A percentile compares a stretch with the other conserved stretches of the same genome.
These are phyloP conservation scores for Psittacula derbiana DNA, from an alignment of 2,797 vertebrate genomes.

Conservation along the genomic window DNA sequence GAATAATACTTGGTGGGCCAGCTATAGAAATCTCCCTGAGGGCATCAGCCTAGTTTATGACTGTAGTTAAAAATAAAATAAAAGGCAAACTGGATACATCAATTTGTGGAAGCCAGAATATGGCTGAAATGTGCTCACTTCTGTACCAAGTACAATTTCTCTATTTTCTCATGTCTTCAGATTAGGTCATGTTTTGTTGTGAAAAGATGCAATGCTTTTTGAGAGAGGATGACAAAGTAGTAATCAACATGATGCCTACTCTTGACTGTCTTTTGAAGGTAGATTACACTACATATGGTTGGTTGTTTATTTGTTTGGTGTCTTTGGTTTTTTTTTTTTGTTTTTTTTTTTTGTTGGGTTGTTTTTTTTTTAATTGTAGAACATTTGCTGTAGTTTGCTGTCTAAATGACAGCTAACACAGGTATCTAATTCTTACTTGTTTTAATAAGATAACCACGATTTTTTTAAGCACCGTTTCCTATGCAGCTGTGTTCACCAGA, in stretches of 20 bases:
- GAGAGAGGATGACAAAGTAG: not conserved
- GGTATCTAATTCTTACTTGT: not conserved
- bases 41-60: slow-evolving; percentile 10
- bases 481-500: not conserved
- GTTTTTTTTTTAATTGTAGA: not conserved
- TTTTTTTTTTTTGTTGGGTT: no score
- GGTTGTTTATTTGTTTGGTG: not conserved
- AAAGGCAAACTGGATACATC: not conserved
- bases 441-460: not conserved
- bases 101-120: not conserved
- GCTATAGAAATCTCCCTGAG: slow-evolving; percentile 4
- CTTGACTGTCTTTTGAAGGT: not conserved
- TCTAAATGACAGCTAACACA: not conserved
- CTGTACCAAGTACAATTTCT: not conserved
- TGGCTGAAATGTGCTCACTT: not conserved
- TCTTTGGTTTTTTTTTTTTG: not conserved
- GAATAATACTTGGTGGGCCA: not conserved
- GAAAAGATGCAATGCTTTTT: not conserved
- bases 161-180: not conserved
- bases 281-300: not conserved
- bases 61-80: slow-evolving; percentile 24
- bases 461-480: not conserved
- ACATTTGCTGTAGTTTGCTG: not conserved
- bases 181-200: not conserved
- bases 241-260: not conserved